Percentiles rank a stretch among this genome's conserved stretches.
Conservation (phyloP, 2,113 vertebrate genomes). For the Mellivora capensis region DNA sequence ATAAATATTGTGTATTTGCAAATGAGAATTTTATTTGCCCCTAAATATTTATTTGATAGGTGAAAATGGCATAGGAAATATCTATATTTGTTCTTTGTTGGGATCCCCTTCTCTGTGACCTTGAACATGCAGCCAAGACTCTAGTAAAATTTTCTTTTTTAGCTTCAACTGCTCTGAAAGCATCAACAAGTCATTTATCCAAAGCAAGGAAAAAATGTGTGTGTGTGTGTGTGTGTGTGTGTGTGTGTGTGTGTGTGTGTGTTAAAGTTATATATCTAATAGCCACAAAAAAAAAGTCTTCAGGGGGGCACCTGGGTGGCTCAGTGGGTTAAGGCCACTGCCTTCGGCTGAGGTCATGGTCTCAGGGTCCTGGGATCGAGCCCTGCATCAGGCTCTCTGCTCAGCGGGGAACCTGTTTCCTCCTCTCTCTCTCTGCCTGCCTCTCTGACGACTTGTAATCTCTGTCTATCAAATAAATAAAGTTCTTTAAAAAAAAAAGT, state of each 20-base stretch:
- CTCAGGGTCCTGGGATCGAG: no score
- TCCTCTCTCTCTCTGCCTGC: no score
- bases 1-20: constrained; percentile 28
- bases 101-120: not conserved
- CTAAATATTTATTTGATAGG: constrained; percentile 25
- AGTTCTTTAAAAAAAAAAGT: not conserved
- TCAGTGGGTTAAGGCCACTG: no score
- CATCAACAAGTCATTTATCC: not conserved
- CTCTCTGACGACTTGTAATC: no score
- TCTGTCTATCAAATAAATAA: no score
- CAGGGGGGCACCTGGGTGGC: no score
- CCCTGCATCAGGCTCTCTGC: no score
- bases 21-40: not conserved
- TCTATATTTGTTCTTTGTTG: not conserved
- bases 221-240: not conserved
- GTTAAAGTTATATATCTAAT: not conserved
- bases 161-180: not conserved
- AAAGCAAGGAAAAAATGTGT: not conserved
- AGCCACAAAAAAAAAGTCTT: not conserved
- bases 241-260: not conserved
- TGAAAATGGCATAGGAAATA: not conserved
- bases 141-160: constrained; percentile 32
- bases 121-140: not conserved
- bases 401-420: no score
- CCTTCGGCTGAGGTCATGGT: no score